Evolutionary conservation across 2,113 vertebrate species (phyloP).

Genomic region (Dasyornis broadbenti): DNA sequence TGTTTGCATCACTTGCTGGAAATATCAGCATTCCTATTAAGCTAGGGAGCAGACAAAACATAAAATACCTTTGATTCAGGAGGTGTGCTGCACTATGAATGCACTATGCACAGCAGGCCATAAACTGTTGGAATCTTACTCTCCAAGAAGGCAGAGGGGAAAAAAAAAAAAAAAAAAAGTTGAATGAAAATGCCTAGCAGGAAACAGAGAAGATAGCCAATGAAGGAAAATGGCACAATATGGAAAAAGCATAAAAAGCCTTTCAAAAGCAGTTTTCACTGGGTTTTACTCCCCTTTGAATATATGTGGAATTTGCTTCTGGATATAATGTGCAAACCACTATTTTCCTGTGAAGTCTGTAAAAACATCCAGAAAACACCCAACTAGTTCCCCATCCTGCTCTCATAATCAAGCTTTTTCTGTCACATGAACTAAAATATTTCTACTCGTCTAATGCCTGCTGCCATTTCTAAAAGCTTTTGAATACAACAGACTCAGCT

Average conservation of each 20-base stretch:
- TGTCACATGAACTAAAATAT: neutral
- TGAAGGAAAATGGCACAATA: neutral
- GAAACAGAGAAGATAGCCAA: neutral
- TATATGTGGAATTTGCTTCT: neutral
- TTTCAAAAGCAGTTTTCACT: neutral
- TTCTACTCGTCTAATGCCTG: neutral
- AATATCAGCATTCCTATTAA: neutral
- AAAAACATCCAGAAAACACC: neutral
- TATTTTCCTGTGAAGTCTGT: neutral
- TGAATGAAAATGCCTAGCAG: neutral
- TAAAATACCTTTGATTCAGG: neutral
- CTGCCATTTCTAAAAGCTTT: neutral
- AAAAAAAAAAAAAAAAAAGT: neutral
- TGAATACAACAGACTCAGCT: neutral
- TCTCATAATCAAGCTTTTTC: neutral
- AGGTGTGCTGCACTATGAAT: neutral
- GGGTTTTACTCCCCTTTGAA: neutral
- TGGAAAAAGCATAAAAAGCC: neutral
- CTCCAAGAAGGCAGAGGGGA: neutral
- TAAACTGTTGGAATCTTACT: neutral
- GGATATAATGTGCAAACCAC: neutral
- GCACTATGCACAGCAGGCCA: neutral
- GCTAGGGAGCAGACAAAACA: neutral
- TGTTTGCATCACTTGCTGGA: neutral
- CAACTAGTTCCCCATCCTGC: neutral